Evolutionary conservation across 1,140 invertebrate species (phyloP).

Genomic region (Saccostrea glomerata): DNA sequence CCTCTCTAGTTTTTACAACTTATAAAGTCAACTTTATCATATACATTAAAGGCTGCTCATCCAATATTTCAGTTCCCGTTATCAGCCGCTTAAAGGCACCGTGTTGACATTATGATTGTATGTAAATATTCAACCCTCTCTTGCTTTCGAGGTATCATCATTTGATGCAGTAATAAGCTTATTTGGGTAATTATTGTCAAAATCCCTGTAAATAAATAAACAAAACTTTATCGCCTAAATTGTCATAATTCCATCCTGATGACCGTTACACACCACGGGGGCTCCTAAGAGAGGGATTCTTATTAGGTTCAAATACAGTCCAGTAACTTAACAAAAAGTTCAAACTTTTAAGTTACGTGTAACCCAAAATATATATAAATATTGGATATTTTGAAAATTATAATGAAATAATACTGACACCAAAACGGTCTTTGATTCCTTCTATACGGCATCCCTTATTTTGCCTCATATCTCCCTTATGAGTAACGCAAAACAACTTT

Average conservation of each 20-base stretch:
- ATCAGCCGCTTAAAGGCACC: conserved; percentile 7
- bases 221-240: conserved; percentile 19
- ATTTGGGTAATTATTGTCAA: conserved; percentile 25
- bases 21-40: background rate
- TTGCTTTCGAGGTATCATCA: background rate
- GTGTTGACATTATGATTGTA: conserved; percentile 21
- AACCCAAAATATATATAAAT: background rate
- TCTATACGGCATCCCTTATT: background rate
- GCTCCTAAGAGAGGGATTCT: background rate
- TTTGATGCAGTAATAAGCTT: conserved; percentile 27
- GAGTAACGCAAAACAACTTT: conserved; percentile 18
- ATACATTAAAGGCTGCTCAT: background rate
- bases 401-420: background rate
- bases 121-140: background rate
- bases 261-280: background rate
- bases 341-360: too few species aligned
- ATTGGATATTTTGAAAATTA: background rate
- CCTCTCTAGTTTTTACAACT: background rate
- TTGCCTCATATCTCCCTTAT: background rate
- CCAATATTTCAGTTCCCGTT: background rate
- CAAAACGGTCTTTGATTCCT: background rate
- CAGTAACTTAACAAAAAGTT: background rate
- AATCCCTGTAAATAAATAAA: conserved; percentile 30
- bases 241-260: conserved; percentile 7
- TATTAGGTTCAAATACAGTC: background rate